A percentile compares a stretch with the other conserved stretches of the same genome.
Evolutionary conservation across 2,797 vertebrate species (phyloP).

Genomic region (Arctocebus calabarensis): DNA sequence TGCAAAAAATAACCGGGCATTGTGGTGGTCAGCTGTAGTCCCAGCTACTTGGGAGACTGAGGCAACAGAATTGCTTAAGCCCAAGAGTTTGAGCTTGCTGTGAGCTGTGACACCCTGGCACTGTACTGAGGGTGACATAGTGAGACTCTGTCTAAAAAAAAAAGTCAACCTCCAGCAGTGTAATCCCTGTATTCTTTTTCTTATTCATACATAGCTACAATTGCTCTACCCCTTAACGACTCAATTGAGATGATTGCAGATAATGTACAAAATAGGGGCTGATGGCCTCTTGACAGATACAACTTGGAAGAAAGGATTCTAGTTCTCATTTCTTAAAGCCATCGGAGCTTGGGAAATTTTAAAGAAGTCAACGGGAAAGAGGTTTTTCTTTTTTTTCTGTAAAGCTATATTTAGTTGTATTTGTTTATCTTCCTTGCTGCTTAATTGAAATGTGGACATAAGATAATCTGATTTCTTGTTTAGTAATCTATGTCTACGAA

Average conservation of each 20-base stretch:
- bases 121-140: too few species aligned
- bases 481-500: conserved; percentile 33
- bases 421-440: conserved; percentile 71
- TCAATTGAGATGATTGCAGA: background rate
- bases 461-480: conserved; percentile 59
- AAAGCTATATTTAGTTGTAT: conserved; percentile 68
- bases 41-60: too few species aligned
- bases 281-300: background rate
- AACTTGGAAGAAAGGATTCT: background rate
- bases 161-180: background rate
- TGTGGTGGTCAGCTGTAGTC: too few species aligned
- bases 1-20: too few species aligned
- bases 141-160: too few species aligned
- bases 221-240: background rate
- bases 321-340: background rate
- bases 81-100: too few species aligned
- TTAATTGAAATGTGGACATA: conserved; percentile 67
- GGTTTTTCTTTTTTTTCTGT: background rate
- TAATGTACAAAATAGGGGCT: background rate
- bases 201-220: background rate
- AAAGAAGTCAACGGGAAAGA: conserved; percentile 2
- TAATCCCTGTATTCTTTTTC: background rate
- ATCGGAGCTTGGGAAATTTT: conserved; percentile 53
- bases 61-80: too few species aligned
- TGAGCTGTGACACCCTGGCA: too few species aligned